Evolutionary conservation across 2,113 vertebrate genomes (phyloP).

Genomic region (Seriola rivoliana): DNA sequence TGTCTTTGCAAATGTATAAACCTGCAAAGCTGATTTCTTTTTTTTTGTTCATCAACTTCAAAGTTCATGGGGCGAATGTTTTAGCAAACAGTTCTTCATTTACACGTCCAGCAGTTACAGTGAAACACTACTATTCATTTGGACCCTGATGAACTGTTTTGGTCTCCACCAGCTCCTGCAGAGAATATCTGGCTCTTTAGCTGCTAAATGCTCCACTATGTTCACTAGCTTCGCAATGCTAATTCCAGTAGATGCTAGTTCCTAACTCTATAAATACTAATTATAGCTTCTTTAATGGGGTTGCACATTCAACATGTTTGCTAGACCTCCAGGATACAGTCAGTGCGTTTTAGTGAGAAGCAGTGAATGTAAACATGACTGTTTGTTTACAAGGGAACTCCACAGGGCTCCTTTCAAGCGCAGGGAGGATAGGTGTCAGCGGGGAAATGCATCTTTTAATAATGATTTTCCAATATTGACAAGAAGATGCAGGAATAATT

Average conservation of each 20-base stretch:
- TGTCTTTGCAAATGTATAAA: too few relatives aligned
- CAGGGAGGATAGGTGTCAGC: slow-evolving; percentile 3
- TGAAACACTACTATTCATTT: too few relatives aligned
- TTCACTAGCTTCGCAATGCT: background rate
- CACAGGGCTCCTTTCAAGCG: slow-evolving; percentile 11
- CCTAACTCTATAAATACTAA: background rate
- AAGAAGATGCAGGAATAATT: slow-evolving; percentile 9
- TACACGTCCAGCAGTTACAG: too few relatives aligned
- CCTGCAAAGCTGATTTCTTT: too few relatives aligned
- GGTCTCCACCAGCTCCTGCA: too few relatives aligned
- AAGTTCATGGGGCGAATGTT: too few relatives aligned
- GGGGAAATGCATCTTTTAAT: slow-evolving; percentile 47
- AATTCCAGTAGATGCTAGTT: background rate
- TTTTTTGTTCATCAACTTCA: too few relatives aligned
- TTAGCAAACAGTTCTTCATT: too few relatives aligned
- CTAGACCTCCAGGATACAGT: background rate
- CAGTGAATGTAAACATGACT: background rate
- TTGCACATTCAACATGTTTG: background rate
- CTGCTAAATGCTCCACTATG: too few relatives aligned
- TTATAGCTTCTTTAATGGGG: background rate
- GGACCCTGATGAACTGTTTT: too few relatives aligned
- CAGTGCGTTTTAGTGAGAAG: background rate
- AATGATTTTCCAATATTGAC: slow-evolving; percentile 39
- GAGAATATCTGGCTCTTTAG: too few relatives aligned
- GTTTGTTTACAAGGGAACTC: slow-evolving; percentile 36